Base-by-base conservation (phyloP, 2,888 invertebrate species). In the Pristionchus exspectatus region DNA sequence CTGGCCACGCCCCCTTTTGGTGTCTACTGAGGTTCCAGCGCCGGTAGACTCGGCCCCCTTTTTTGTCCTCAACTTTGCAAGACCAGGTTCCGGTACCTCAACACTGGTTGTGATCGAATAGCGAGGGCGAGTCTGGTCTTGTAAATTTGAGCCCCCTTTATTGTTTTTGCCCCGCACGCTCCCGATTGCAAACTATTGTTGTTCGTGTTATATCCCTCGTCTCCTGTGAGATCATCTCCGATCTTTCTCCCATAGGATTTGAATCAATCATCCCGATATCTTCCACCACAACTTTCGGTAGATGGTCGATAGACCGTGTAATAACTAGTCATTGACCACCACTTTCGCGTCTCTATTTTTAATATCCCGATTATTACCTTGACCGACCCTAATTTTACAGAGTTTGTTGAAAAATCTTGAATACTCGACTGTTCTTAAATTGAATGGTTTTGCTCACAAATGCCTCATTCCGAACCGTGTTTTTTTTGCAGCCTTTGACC, bases 391-490 rank as follows among this genome's bases (percentile, higher is more conserved):
- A 59, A 7, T 24, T 24, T 18, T 77, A 77, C 77, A 77, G 50
- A 18, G 77, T 77, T 77, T 72, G 77, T n/a, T 50, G 44, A 44
- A 77, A 77, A 18, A 44, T 38, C 38, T 27, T 44, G 27, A 77
- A 77, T 77, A 77, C 77, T 77, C 77, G 77, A 50, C 77, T 50
- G 77, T 77, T 77, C 77, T 24, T n/a, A 21, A 50, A 30, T 50
- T 24, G 77, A 50, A 77, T 77, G 44, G 77, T 77, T 74, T 66
- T 77, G 44, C 50, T 77, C 77, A 77, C 50, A 77, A 44, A 44
- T 30, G 38, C 77, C 77, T 77, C 77, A 77, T 77, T 77, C 77
- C 77, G 77, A 77, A 24, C 77, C 77, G 77, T 77, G 77, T 77
- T 59, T 10, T 38, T 50, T 50, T 9, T 50, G 44, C 77, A 77